These are phyloP conservation scores for Zonotrichia leucophrys DNA, from an alignment of 2,113 vertebrate genomes.

Conservation along the genomic window DNA sequence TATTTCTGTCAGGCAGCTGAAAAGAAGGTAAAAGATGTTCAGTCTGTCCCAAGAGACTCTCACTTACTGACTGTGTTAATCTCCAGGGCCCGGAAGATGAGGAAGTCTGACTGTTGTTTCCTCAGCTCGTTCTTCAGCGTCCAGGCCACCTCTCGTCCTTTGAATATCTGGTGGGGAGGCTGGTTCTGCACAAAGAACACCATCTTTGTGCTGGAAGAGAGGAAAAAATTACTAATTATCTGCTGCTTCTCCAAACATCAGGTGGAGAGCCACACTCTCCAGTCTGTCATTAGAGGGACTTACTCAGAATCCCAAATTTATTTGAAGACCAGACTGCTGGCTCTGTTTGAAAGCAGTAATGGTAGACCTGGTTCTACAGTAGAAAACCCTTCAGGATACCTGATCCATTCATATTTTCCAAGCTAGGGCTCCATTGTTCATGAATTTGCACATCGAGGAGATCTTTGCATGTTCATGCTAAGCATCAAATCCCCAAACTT, in stretches of 20 bases:
- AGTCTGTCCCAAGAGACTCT: not conserved
- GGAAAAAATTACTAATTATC: not conserved
- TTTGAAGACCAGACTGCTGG: not conserved
- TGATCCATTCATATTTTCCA: not conserved
- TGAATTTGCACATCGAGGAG: not conserved
- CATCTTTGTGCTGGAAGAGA: conserved; percentile 87
- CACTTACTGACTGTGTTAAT: conserved; percentile 95
- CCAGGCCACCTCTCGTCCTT: conserved; percentile 86
- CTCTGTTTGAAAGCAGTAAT: not conserved
- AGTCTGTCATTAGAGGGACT: not conserved
- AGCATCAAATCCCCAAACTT: not conserved
- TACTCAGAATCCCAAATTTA: not conserved
- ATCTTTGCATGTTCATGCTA: not conserved
- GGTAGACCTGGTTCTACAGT: not conserved
- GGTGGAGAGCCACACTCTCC: not conserved
- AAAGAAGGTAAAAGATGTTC: not conserved
- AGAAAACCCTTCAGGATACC: not conserved
- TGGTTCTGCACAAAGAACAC: conserved; percentile 93
- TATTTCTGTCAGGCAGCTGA: not conserved
- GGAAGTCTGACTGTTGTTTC: conserved; percentile 94
- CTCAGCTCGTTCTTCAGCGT: conserved; percentile 86
- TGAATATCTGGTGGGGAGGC: conserved; percentile 87
- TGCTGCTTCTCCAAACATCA: not conserved
- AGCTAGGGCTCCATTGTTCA: not conserved
- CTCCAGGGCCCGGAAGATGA: conserved; percentile 87